Base-by-base conservation (phyloP, 2,797 vertebrate genomes). In the Garrulus glandarius region DNA sequence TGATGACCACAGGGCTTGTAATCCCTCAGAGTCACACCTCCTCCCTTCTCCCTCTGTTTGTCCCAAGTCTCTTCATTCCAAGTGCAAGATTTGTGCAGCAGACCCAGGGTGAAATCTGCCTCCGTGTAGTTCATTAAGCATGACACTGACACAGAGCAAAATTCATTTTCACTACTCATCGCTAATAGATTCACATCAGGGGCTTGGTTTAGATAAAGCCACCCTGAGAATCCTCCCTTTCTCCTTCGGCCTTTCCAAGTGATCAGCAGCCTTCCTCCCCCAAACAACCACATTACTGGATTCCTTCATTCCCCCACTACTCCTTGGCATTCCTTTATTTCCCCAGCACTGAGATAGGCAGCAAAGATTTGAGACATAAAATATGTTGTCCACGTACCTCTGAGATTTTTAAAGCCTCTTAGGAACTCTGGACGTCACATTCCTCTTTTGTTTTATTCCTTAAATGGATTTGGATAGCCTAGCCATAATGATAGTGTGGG, bases 401-500 rank as follows among this genome's bases (percentile, higher is more conserved):
- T 49, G 89, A 79, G 80, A 94, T 77, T 93, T 72, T 76, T 76
- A 79, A 65, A 84, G 47, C 53, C 85, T 64, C 89, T 78, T 17
- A 77, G 63, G 89, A 88, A 60, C 47, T 56, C 83, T 21, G 43
- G 44, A 90, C 0, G 4, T 72, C 87, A 93, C 93, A 95, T 95
- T 94, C 87, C 77, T 81, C 44, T 84, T 67, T n/a, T 39, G 14
- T 49, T 92, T 90, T 36, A 93, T 93, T 94, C 95, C 96, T 95
- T 97, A 93, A 86, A 93, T 79, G 95, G 96, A 76, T 90, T 57
- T 87, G 44, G 80, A 43, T 71, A 82, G 59, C 60, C 43, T 74
- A 70, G 64, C 43, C 46, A 21, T 56, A 79, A 79, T n/a, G 77
- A 96, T 15, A 95, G 91, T 41, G 84, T 84, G 76, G 84, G 95